Conservation (phyloP, 37 sponge, comb jelly and placozoan species). For the Geodia barretti region DNA sequence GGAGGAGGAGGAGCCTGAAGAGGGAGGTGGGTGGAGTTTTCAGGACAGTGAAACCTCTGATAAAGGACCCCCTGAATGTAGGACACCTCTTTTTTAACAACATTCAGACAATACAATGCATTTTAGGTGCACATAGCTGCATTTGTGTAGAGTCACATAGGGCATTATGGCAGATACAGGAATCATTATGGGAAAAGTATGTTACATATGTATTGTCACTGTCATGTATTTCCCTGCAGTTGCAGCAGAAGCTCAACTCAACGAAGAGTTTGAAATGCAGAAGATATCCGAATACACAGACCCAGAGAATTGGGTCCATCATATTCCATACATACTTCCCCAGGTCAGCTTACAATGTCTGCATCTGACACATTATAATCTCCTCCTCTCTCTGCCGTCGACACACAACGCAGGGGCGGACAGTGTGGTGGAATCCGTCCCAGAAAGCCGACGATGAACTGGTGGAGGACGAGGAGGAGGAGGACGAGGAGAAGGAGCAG, state of each 20-base stretch:
- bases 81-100: not conserved
- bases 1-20: slow-evolving; percentile 92
- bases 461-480: slow-evolving; percentile 95
- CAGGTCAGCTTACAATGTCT: slow-evolving; percentile 52
- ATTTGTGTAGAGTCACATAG: too few species aligned
- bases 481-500: slow-evolving; percentile 91
- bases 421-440: slow-evolving; percentile 96
- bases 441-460: slow-evolving; percentile 96
- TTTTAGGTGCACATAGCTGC: too few species aligned
- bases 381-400: not conserved
- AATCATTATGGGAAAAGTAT: not conserved
- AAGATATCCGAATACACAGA: slow-evolving; percentile 84
- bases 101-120: not conserved
- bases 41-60: slow-evolving; percentile 29
- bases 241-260: slow-evolving; percentile 60
- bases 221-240: slow-evolving; percentile 6
- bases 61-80: not conserved
- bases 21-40: slow-evolving; percentile 35
- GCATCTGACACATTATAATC: not conserved
- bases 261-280: slow-evolving; percentile 84
- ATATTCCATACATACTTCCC: slow-evolving; percentile 90
- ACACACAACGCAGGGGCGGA: slow-evolving; percentile 78
- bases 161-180: too few species aligned
- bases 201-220: not conserved
- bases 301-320: slow-evolving; percentile 92